phyloP scores from a whole-genome alignment of 2,113 vertebrate species.

The Muntiacus muntjak region DNA sequence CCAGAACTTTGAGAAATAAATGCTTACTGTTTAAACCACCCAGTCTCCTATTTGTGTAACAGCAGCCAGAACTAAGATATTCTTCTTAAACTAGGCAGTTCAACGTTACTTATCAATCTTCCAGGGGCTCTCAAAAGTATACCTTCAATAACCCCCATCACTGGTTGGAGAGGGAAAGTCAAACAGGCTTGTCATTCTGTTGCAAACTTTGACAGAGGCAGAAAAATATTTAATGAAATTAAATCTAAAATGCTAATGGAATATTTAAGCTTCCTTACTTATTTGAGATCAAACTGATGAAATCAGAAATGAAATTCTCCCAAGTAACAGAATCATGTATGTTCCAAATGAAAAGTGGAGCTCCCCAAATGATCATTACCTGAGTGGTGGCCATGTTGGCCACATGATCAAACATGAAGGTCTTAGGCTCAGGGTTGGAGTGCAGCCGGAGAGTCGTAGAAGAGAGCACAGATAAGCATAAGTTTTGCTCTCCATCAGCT shows the following conservation, averaged over 20 bases:
- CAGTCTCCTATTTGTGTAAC: background rate
- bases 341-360: background rate
- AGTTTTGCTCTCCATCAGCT: constrained; percentile 83
- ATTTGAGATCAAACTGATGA: background rate
- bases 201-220: background rate
- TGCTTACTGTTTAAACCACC: background rate
- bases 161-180: background rate
- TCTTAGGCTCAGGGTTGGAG: constrained; percentile 93
- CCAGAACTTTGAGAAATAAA: background rate
- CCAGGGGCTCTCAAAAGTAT: background rate
- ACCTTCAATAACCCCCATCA: background rate
- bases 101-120: background rate
- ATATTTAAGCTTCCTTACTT: background rate
- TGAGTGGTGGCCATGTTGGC: constrained; percentile 92
- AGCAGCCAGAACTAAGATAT: background rate
- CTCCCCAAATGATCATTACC: constrained; percentile 78
- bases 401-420: constrained; percentile 94
- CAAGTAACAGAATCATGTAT: background rate
- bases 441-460: constrained; percentile 88
- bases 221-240: constrained; percentile 20
- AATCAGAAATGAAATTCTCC: background rate
- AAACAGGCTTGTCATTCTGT: background rate
- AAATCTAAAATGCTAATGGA: background rate
- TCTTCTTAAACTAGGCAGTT: background rate
- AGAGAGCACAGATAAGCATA: constrained; percentile 90